These are phyloP conservation scores for Listrodromus nycthemerus DNA, from an alignment of 2,888 invertebrate species.

Conservation along the genomic window DNA sequence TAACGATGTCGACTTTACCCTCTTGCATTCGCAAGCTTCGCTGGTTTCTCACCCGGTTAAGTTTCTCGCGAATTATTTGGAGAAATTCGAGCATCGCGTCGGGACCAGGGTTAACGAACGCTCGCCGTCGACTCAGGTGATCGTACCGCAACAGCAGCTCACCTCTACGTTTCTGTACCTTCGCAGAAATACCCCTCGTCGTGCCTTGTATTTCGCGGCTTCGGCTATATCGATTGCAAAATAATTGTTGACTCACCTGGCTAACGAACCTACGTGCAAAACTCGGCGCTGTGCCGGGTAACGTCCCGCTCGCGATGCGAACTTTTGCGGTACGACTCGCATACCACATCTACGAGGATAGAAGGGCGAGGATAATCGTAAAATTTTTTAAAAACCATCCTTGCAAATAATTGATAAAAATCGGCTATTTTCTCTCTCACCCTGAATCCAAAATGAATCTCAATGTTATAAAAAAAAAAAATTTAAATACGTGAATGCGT, in stretches of 20 bases:
- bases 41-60: conserved; percentile 27
- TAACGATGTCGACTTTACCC: conserved; percentile 56
- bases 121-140: conserved; percentile 50
- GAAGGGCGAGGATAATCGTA: too few relatives aligned
- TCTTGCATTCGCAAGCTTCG: conserved; percentile 10
- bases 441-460: neutral
- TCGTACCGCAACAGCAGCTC: conserved; percentile 43
- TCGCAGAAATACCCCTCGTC: conserved; percentile 56
- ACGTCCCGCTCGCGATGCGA: neutral
- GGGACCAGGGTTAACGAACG: conserved; percentile 63
- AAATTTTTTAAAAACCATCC: neutral
- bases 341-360: neutral
- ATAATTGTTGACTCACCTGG: conserved; percentile 65
- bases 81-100: conserved; percentile 55
- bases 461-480: neutral
- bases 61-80: conserved; percentile 61
- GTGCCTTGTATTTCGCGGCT: conserved; percentile 38
- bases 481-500: too few relatives aligned
- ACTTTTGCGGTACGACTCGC: neutral
- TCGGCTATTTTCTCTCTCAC: neutral
- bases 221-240: conserved; percentile 63
- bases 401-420: neutral
- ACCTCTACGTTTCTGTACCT: conserved; percentile 20
- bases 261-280: conserved; percentile 60
- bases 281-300: neutral